These are phyloP conservation scores for Sceloporus tristichus DNA, from an alignment of 2,113 vertebrate species.

Conservation along the genomic window DNA sequence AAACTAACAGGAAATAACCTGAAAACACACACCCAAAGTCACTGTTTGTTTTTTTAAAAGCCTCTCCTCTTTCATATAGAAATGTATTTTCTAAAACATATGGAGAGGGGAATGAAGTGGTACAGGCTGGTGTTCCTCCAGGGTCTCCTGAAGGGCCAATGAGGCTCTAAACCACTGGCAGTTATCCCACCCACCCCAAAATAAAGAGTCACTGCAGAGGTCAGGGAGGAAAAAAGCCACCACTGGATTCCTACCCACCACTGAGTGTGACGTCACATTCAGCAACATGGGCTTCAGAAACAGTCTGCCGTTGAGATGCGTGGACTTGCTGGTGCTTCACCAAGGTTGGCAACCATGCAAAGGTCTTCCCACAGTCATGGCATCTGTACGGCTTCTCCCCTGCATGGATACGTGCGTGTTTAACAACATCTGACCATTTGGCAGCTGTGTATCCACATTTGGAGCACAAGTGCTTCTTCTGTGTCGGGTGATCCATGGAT, in stretches of 20 bases:
- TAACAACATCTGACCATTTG: neutral
- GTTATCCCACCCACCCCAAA: neutral
- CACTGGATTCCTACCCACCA: neutral
- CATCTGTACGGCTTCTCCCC: conserved; percentile 11
- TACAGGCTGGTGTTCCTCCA: no score
- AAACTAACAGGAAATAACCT: no score
- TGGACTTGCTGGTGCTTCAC: neutral
- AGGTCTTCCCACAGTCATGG: neutral
- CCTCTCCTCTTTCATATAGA: no score
- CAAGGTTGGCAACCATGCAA: neutral
- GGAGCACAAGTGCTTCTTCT: neutral
- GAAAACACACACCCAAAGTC: no score
- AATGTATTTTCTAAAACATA: no score
- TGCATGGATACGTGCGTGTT: neutral
- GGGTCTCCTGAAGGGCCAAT: no score
- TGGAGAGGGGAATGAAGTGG: no score
- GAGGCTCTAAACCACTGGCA: neutral
- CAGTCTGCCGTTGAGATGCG: neutral
- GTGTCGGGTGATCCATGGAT: neutral
- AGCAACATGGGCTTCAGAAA: neutral
- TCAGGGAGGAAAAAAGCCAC: neutral
- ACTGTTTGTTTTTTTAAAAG: no score
- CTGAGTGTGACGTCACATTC: conserved; percentile 20
- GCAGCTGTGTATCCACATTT: neutral
- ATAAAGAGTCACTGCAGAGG: neutral